phyloP scores from a whole-genome alignment of 1,140 invertebrate genomes.

The Meloidogyne hapla region DNA sequence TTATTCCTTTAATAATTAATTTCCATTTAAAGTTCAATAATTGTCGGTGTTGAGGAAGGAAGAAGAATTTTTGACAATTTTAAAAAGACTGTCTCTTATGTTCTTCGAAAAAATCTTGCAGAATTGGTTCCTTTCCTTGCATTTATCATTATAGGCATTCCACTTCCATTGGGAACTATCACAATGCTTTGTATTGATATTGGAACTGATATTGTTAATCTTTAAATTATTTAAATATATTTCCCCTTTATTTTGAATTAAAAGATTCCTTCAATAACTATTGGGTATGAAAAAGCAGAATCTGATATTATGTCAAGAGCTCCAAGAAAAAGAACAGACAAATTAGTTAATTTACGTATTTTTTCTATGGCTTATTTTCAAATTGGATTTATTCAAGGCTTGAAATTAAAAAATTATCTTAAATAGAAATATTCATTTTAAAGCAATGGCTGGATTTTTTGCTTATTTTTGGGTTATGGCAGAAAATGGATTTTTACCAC shows the following conservation, averaged over 20 bases:
- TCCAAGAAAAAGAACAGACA: slow-evolving; percentile 91
- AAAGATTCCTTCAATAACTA: slow-evolving; percentile 82
- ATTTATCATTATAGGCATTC: slow-evolving; percentile 93
- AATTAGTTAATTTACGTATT: slow-evolving; percentile 91
- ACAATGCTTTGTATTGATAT: slow-evolving; percentile 99
- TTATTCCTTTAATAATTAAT: background rate
- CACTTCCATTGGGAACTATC: slow-evolving; percentile 91
- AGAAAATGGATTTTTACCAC: slow-evolving; percentile 70
- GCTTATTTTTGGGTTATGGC: slow-evolving; percentile 72
- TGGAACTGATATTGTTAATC: slow-evolving; percentile 87
- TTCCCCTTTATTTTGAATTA: background rate
- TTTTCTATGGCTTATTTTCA: slow-evolving; percentile 84
- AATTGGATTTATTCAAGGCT: slow-evolving; percentile 96
- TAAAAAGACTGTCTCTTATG: slow-evolving; percentile 99
- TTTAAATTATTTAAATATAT: background rate
- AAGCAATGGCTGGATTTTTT: slow-evolving; percentile 90
- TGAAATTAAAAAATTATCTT: background rate
- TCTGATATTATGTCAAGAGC: slow-evolving; percentile 98
- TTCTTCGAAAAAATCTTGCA: slow-evolving; percentile 95
- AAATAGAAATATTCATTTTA: background rate
- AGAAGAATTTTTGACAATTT: slow-evolving; percentile 97
- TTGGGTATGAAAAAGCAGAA: slow-evolving; percentile 96
- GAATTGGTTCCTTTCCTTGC: slow-evolving; percentile 98
- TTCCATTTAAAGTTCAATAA: slow-evolving; percentile 75
- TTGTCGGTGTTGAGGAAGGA: slow-evolving; percentile 97